Evolutionary conservation across 1,140 invertebrate species (phyloP).

Genomic region (Diorhabda sublineata): DNA sequence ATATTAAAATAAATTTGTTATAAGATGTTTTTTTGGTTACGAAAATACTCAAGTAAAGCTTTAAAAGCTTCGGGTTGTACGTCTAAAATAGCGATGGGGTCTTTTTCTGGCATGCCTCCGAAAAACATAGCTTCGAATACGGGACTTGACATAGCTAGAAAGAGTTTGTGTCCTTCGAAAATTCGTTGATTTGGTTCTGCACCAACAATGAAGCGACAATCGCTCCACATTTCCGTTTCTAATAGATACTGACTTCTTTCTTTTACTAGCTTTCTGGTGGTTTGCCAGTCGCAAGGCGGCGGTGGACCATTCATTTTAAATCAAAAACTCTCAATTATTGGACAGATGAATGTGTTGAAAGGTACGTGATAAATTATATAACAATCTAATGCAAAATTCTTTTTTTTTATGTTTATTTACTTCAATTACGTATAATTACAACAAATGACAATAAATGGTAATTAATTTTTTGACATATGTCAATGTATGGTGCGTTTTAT

Average conservation of each 20-base stretch:
- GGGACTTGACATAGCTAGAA: conserved; percentile 79
- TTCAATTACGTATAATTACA: no score
- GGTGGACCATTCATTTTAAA: conserved; percentile 38
- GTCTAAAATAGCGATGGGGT: conserved; percentile 73
- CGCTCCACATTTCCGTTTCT: conserved; percentile 72
- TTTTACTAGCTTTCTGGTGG: conserved; percentile 61
- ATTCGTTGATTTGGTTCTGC: conserved; percentile 68
- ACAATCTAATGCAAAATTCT: no score
- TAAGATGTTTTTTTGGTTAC: no score
- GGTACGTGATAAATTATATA: no score
- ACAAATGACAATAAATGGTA: no score
- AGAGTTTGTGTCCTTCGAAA: conserved; percentile 71
- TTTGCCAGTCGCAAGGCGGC: conserved; percentile 66
- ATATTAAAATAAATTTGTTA: conserved; percentile 15
- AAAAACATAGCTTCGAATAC: conserved; percentile 80
- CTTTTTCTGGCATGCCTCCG: conserved; percentile 65
- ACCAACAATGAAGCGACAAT: conserved; percentile 79
- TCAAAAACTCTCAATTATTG: not conserved
- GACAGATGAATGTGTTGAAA: no score
- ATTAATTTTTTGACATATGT: no score
- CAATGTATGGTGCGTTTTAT: no score
- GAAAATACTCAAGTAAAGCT: conserved; percentile 59
- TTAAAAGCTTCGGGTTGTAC: conserved; percentile 81
- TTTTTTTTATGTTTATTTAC: no score
- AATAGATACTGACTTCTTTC: conserved; percentile 67